Percentiles rank a stretch among this genome's conserved stretches.
phyloP scores from a whole-genome alignment of 2,888 invertebrate species.

The Chrysotoxum bicinctum region DNA sequence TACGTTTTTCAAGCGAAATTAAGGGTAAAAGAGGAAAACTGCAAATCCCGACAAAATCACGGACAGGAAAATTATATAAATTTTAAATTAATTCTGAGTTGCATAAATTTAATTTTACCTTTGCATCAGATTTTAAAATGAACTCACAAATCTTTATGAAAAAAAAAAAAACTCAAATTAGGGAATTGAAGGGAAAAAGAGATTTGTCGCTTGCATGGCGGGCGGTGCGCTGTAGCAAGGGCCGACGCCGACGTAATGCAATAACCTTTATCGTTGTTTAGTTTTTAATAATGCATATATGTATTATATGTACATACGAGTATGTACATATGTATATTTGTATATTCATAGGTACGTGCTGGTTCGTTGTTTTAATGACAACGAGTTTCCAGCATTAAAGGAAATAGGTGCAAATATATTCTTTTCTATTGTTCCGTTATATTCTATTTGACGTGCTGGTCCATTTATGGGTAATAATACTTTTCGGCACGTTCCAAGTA shows the following conservation, averaged over 20 bases:
- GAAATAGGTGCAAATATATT: neutral
- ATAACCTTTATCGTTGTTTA: neutral
- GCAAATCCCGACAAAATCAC: constrained; percentile 4
- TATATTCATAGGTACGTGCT: neutral
- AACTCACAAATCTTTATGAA: neutral
- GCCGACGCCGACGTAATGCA: neutral
- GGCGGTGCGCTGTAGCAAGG: no score
- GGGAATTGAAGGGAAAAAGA: neutral
- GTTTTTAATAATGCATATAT: neutral
- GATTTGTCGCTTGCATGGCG: no score
- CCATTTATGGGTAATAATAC: neutral
- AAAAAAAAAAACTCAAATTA: neutral
- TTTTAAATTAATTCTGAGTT: constrained; percentile 22
- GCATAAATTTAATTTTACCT: constrained; percentile 10
- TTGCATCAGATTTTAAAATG: neutral
- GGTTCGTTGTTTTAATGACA: neutral
- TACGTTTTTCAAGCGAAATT: neutral
- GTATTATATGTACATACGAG: no score
- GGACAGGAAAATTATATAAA: neutral
- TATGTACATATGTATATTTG: no score
- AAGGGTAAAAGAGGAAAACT: neutral
- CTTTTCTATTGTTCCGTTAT: neutral
- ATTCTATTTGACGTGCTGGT: neutral
- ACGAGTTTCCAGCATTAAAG: neutral
- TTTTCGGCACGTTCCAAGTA: neutral